Conservation (phyloP, 2,797 vertebrate species). For the Alcedo quadribrachys region DNA sequence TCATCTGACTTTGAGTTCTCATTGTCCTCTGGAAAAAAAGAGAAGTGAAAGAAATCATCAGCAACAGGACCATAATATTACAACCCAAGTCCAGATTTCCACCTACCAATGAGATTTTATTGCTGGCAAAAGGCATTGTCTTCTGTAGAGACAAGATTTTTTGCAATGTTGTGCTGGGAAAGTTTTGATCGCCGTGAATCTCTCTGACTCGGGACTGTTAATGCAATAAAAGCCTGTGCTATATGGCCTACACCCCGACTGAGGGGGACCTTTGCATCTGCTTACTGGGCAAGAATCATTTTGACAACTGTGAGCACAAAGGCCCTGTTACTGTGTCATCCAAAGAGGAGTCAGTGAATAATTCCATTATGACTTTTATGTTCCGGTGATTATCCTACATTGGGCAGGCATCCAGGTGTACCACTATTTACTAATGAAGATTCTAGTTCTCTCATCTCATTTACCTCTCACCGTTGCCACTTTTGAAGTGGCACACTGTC, state of each 20-base stretch:
- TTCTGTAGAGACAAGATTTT: background rate
- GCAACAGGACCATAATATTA: background rate
- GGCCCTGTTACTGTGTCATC: background rate
- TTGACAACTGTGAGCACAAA: background rate
- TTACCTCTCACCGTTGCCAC: background rate
- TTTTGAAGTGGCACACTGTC: background rate
- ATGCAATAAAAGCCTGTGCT: background rate
- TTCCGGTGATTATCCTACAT: conserved; percentile 2
- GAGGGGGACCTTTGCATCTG: background rate
- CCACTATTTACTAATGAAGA: conserved; percentile 19
- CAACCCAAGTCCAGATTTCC: background rate
- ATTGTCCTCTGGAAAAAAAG: conserved; percentile 85
- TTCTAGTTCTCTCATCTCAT: background rate
- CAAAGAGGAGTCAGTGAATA: conserved; percentile 3
- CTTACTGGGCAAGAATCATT: background rate
- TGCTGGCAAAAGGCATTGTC: background rate
- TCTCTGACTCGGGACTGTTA: background rate
- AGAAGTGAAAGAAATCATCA: conserved; percentile 58
- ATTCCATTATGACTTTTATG: background rate
- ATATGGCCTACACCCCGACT: background rate
- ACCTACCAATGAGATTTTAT: background rate
- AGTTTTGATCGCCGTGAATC: background rate
- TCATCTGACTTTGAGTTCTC: conserved; percentile 94
- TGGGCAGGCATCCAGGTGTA: background rate
- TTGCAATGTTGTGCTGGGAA: background rate